Conservation (phyloP, 2,113 vertebrate species). For the Limnothrissa miodon region DNA sequence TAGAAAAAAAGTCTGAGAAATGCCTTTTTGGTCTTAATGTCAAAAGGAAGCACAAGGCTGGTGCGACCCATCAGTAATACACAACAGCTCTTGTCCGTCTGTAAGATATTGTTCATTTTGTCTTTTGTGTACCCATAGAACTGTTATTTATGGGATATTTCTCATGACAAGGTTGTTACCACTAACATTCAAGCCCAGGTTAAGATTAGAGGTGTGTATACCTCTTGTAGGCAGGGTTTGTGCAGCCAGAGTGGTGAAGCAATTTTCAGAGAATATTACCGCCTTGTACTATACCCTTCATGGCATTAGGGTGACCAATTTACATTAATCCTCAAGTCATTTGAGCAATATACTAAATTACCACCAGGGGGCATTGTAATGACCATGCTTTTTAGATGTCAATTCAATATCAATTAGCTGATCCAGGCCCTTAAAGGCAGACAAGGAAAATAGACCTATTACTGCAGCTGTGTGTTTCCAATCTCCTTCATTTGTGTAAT, state of each 20-base stretch:
- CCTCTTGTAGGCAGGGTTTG: neutral
- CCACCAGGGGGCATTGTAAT: neutral
- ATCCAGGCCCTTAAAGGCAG: neutral
- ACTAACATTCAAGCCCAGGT: neutral
- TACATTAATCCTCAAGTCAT: neutral
- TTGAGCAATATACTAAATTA: neutral
- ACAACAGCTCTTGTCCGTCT: neutral
- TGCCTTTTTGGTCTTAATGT: slow-evolving; percentile 33
- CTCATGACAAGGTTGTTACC: neutral
- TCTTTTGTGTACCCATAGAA: neutral
- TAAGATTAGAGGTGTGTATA: neutral
- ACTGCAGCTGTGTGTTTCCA: neutral
- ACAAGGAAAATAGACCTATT: neutral
- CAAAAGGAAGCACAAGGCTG: neutral
- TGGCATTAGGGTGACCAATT: neutral
- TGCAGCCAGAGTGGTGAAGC: neutral
- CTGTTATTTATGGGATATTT: no score
- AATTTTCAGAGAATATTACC: neutral
- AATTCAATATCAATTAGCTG: neutral
- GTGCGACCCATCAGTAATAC: neutral
- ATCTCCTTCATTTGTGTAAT: neutral
- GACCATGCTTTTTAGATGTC: neutral
- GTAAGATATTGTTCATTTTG: neutral
- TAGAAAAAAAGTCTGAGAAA: slow-evolving; percentile 67
- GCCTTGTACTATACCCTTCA: neutral